Conservation (phyloP, 2,797 vertebrate genomes). For the Potorous gilbertii region DNA sequence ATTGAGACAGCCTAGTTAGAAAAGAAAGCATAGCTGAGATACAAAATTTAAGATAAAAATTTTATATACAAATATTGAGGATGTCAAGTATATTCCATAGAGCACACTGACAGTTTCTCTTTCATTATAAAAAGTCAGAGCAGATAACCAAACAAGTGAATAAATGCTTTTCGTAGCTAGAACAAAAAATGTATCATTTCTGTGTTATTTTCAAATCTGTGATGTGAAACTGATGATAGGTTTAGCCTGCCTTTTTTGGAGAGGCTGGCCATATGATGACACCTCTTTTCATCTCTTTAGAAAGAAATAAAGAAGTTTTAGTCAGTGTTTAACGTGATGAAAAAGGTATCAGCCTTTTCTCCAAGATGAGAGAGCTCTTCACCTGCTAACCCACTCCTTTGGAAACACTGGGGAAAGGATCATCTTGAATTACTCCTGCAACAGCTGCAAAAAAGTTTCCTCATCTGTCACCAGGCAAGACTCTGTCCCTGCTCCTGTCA, state of each 20-base stretch:
- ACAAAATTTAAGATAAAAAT: not conserved
- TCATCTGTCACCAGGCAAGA: not conserved
- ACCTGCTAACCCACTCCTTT: not conserved
- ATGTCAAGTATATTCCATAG: not conserved
- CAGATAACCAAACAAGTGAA: not conserved
- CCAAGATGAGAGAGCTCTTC: not conserved
- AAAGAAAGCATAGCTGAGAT: not conserved
- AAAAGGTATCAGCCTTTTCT: not conserved
- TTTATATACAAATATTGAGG: not conserved
- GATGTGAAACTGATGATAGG: not conserved
- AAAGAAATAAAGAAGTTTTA: not conserved
- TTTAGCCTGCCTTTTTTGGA: not conserved
- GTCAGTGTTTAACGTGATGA: not conserved
- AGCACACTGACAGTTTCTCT: not conserved
- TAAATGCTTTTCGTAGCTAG: not conserved
- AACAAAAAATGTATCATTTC: not conserved
- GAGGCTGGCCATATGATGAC: not conserved
- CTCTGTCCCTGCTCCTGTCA: not conserved
- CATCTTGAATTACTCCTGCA: not conserved
- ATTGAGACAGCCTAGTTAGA: too few relatives aligned
- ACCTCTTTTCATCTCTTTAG: constrained; percentile 50
- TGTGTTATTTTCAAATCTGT: not conserved
- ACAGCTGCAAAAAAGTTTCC: not conserved
- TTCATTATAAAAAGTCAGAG: not conserved
- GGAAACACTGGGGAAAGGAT: not conserved